Evolutionary conservation across 2,888 invertebrate genomes (phyloP).

Genomic region (Eilema griseolum): DNA sequence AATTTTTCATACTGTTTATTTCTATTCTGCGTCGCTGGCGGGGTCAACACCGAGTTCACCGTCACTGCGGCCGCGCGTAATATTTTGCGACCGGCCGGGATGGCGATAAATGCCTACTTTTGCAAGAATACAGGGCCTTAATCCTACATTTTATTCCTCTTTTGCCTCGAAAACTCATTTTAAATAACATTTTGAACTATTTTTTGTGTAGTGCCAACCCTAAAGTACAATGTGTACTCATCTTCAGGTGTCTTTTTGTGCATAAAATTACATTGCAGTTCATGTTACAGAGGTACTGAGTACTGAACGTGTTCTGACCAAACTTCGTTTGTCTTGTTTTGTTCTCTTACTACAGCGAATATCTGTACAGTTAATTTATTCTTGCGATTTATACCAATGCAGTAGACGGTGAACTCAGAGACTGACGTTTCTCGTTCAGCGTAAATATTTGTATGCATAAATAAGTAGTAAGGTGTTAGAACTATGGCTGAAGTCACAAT

Average conservation of each 20-base stretch:
- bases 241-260: slow-evolving; percentile 30
- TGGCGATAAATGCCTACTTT: too few species aligned
- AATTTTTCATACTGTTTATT: too few species aligned
- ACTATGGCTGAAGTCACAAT: not conserved
- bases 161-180: not conserved
- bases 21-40: too few species aligned
- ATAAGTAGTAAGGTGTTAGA: not conserved
- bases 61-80: too few species aligned
- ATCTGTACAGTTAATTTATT: not conserved
- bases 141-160: too few species aligned
- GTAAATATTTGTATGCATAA: not conserved
- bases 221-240: not conserved
- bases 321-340: slow-evolving; percentile 17
- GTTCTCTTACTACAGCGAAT: slow-evolving; percentile 8
- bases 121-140: too few species aligned
- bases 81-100: too few species aligned
- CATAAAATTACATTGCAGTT: slow-evolving; percentile 32
- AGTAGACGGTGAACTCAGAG: not conserved
- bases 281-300: slow-evolving; percentile 11
- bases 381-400: not conserved
- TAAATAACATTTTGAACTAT: not conserved
- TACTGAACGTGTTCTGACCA: slow-evolving; percentile 6
- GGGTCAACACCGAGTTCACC: too few species aligned
- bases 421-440: not conserved
- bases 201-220: not conserved